A percentile compares a stretch with the other conserved stretches of the same genome.
phyloP scores from a whole-genome alignment of 2,113 vertebrate genomes.

The Thalassarche chlororhynchos region DNA sequence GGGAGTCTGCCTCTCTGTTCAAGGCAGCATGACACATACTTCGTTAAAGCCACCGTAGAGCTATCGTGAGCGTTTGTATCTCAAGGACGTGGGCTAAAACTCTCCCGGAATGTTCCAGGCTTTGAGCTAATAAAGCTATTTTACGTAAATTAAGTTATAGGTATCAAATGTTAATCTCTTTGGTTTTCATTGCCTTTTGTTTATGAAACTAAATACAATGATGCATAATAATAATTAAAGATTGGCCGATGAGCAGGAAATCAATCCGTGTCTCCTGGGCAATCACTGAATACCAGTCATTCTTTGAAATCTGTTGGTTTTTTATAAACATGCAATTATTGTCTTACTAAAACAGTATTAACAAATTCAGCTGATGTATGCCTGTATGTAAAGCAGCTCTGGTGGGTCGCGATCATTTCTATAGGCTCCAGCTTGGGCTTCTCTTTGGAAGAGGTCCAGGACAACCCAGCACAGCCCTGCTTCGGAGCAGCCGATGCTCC shows the following conservation, averaged over 20 bases:
- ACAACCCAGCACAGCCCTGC: neutral
- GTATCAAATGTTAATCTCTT: neutral
- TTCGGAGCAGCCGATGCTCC: neutral
- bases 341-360: neutral
- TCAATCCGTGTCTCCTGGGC: neutral
- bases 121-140: constrained; percentile 8
- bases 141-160: neutral
- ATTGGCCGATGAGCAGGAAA: neutral
- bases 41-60: neutral
- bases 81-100: neutral
- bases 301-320: neutral
- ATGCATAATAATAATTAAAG: neutral
- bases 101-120: constrained; percentile 22
- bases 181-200: neutral
- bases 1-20: neutral
- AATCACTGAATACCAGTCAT: neutral
- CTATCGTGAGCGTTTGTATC: fast-evolving
- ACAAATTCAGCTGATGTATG: neutral
- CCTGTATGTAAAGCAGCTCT: neutral
- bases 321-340: neutral
- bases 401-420: neutral
- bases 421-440: neutral
- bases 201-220: neutral
- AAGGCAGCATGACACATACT: neutral
- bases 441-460: neutral